Base-by-base conservation (phyloP, 2,113 vertebrate species). In the Melanerpes formicivorus region DNA sequence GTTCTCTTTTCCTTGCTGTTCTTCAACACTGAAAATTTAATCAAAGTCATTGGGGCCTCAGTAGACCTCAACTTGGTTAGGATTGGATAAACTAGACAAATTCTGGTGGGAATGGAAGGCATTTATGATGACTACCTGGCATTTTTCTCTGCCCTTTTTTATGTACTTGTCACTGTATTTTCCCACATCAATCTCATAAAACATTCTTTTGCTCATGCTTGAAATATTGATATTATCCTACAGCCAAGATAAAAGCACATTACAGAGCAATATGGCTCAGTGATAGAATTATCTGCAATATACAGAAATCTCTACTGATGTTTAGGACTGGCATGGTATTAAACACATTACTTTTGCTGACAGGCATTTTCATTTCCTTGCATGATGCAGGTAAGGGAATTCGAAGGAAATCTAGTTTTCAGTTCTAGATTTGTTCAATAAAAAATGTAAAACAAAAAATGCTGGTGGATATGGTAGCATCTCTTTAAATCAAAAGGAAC, bases 281-380 rank as follows among this genome's bases (percentile, higher is more conserved):
- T 98, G 97, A 97, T 97, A 93, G 96, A 97, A 97, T 98, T 97
- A 98, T 98, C 97, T 97, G 90, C 93, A 96, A 95, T 96, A 93
- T 87, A 96, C 88, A 95, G 95, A 97, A 97, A 95, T 97, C 96
- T 97, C 96, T 96, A 85, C 95, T 98, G 97, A 96, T 97, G 97
- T 97, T 97, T 97, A 97, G 95, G 94, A 87, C 93, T 96, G 93
- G 95, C 93, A 74, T 67, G 85, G 96, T 98, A 98, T 98, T 98
- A 98, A 98, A 98, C 96, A 97, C 97, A 98, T 98, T 98, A 98
- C 96, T 98, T 98, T 96, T 96, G 93, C 95, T 98, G 97, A 98
- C 97, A 98, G 96, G 80, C 88, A 59, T 97, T 98, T 98, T 98
- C 97, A 98, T 98, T 97, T 97, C 66, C 85, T 76, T 77, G 63